Evolutionary conservation across 2,888 invertebrate species (phyloP).

Genomic region (Conistra vaccinii): DNA sequence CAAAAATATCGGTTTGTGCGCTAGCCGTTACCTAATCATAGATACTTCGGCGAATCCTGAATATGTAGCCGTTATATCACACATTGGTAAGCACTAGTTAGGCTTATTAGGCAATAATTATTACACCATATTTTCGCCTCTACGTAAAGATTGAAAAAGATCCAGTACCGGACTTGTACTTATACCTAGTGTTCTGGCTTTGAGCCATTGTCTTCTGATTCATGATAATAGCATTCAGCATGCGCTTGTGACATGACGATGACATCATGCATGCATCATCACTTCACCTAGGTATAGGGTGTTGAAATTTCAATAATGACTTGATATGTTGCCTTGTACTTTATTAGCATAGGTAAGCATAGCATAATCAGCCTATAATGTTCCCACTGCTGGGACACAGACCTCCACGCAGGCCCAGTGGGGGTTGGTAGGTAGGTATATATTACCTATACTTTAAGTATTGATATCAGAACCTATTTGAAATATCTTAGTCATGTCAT

Average conservation of each 20-base stretch:
- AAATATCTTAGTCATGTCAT: too few relatives aligned
- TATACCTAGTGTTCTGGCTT: slow-evolving; percentile 39
- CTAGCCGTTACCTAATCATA: too few relatives aligned
- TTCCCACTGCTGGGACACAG: too few relatives aligned
- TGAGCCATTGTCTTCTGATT: slow-evolving; percentile 41
- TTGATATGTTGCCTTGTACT: too few relatives aligned
- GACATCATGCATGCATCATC: slow-evolving; percentile 41
- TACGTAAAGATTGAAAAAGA: neutral
- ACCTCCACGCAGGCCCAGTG: too few relatives aligned
- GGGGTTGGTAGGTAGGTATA: too few relatives aligned
- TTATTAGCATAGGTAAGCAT: too few relatives aligned
- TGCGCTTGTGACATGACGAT: slow-evolving; percentile 25
- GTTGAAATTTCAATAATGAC: slow-evolving; percentile 3
- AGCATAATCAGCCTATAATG: too few relatives aligned
- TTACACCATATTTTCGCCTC: neutral
- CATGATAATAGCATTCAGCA: slow-evolving; percentile 23
- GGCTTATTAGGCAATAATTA: neutral
- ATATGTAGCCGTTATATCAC: neutral
- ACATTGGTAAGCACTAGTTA: neutral
- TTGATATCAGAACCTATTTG: too few relatives aligned
- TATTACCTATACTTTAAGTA: too few relatives aligned
- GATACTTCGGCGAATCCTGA: neutral
- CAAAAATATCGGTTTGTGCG: too few relatives aligned
- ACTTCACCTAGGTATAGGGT: neutral
- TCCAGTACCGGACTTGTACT: neutral